phyloP scores from a whole-genome alignment of 2,888 invertebrate genomes.

The Cataglyphis altisquamis region DNA sequence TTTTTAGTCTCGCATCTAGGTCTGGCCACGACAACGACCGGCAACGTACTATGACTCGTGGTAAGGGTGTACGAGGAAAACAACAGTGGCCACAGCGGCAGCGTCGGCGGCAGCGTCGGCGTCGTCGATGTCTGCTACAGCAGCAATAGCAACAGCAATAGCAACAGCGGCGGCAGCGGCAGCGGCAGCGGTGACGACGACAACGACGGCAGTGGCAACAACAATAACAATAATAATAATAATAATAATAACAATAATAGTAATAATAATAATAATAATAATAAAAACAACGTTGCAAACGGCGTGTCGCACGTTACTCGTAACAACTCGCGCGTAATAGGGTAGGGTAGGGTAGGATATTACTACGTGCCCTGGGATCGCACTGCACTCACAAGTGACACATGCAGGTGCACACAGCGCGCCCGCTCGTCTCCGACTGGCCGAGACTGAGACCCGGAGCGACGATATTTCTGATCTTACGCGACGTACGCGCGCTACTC shows the following conservation, averaged over 20 bases:
- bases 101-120: background rate
- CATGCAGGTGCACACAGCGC: constrained; percentile 69
- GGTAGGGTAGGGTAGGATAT: background rate
- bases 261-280: background rate
- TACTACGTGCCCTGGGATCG: constrained; percentile 4
- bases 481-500: constrained; percentile 72
- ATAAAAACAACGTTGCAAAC: constrained; percentile 13
- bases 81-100: constrained; percentile 26
- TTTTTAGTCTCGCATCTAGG: constrained; percentile 44
- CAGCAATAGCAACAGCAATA: background rate
- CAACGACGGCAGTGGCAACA: background rate
- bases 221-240: background rate
- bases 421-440: constrained; percentile 60
- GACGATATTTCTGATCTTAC: constrained; percentile 82
- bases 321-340: constrained; percentile 5
- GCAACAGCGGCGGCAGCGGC: background rate
- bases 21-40: constrained; percentile 22
- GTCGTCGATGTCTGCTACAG: constrained; percentile 24
- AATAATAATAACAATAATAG: background rate
- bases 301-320: background rate
- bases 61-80: constrained; percentile 7
- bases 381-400: constrained; percentile 75
- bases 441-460: constrained; percentile 68
- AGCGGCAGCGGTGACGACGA: background rate
- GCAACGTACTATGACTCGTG: constrained; percentile 31